These are phyloP conservation scores for Pipa parva DNA, from an alignment of 2,113 vertebrate species.

Conservation along the genomic window DNA sequence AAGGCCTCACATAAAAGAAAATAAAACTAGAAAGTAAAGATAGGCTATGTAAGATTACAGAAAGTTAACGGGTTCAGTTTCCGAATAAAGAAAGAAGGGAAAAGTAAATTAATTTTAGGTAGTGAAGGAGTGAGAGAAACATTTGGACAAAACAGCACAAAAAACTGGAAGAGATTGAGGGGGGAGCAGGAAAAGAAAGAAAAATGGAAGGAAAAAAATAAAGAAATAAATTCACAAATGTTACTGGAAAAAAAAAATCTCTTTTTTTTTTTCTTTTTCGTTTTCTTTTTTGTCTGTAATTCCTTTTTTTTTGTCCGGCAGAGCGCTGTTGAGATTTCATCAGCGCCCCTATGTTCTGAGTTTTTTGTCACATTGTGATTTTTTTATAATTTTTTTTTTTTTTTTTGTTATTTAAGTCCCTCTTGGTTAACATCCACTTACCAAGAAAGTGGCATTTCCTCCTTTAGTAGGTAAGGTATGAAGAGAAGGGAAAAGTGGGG, in stretches of 20 bases:
- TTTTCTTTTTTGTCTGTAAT: constrained; percentile 71
- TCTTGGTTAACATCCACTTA: constrained; percentile 99
- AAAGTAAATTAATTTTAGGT: constrained; percentile 37
- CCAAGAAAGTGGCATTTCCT: constrained; percentile 99
- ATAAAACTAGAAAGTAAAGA: background rate
- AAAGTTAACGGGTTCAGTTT: constrained; percentile 37
- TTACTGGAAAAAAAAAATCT: constrained; percentile 86
- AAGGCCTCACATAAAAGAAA: constrained; percentile 27
- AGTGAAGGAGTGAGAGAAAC: constrained; percentile 47
- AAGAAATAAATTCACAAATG: constrained; percentile 91
- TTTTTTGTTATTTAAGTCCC: constrained; percentile 89
- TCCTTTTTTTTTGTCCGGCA: constrained; percentile 77
- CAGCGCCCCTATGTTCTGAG: constrained; percentile 84
- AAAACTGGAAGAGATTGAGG: constrained; percentile 65
- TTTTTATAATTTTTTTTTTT: constrained; percentile 76
- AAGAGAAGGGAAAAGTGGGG: constrained; percentile 99
- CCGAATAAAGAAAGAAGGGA: constrained; percentile 31
- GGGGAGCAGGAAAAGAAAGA: constrained; percentile 55
- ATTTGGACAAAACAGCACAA: constrained; percentile 80
- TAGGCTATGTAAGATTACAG: constrained; percentile 26
- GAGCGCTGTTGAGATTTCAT: constrained; percentile 95
- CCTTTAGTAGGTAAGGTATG: constrained; percentile 99
- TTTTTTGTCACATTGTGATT: constrained; percentile 75
- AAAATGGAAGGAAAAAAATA: constrained; percentile 46
- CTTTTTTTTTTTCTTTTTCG: constrained; percentile 75